Evolutionary conservation across 2,113 vertebrate genomes (phyloP).

Genomic region (Herpailurus yagouaroundi): DNA sequence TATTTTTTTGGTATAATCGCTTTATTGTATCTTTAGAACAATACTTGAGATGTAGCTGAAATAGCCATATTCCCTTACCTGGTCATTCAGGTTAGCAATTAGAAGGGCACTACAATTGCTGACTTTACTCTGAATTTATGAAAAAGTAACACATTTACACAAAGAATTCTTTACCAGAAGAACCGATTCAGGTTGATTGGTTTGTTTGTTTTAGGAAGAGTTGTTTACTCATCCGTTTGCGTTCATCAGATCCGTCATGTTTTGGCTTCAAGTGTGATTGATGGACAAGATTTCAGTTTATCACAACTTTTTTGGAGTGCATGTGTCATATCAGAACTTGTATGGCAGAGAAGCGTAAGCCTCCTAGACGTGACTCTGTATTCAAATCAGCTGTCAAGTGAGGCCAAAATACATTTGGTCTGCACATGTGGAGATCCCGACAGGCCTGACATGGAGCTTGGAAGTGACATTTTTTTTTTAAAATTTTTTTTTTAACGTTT

Average conservation of each 20-base stretch:
- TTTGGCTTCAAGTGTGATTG: not conserved
- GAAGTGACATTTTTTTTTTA: not conserved
- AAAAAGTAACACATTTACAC: not conserved
- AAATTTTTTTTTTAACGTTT: no score
- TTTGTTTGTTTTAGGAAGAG: not conserved
- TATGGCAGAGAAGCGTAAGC: not conserved
- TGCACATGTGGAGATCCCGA: not conserved
- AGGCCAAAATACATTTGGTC: not conserved
- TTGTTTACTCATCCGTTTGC: not conserved
- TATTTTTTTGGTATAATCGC: not conserved
- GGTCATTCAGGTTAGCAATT: not conserved
- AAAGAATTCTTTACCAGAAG: not conserved
- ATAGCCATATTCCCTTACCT: not conserved
- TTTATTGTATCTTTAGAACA: not conserved
- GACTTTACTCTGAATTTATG: not conserved
- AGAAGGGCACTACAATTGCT: not conserved
- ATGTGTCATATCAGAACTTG: not conserved
- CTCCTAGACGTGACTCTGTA: not conserved
- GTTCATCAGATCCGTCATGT: not conserved
- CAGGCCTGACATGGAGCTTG: not conserved
- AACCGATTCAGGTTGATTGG: not conserved
- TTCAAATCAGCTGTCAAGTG: not conserved
- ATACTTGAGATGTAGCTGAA: constrained; percentile 9
- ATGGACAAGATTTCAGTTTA: not conserved
- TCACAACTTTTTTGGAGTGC: not conserved